Conservation (phyloP, 2,113 vertebrate genomes). For the Phoxinus phoxinus region DNA sequence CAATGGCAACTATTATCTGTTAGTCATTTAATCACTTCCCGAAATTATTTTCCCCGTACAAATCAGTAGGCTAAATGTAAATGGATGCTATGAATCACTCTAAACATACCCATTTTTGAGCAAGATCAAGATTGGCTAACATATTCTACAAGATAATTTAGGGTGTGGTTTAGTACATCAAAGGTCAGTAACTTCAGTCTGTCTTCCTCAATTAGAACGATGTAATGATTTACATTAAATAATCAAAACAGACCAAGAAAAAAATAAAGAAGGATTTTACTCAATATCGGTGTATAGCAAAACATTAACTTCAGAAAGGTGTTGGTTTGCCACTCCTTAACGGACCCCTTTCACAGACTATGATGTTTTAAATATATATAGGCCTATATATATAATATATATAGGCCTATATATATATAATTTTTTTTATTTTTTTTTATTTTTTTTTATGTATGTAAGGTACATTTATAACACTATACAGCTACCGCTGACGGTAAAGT, state of each 20-base stretch:
- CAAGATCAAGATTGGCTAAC: background rate
- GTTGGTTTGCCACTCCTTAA: background rate
- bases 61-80: background rate
- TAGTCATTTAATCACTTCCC: background rate
- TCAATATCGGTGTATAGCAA: background rate
- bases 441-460: too few species aligned
- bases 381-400: too few species aligned
- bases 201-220: background rate
- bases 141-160: background rate
- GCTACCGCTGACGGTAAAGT: too few species aligned
- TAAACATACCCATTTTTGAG: background rate
- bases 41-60: background rate
- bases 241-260: background rate
- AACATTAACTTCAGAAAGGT: background rate
- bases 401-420: too few species aligned
- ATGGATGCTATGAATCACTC: background rate
- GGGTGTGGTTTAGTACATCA: conserved; percentile 4
- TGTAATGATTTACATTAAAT: background rate
- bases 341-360: too few species aligned
- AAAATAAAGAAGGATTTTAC: background rate
- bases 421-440: too few species aligned
- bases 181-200: background rate
- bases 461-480: too few species aligned
- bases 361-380: too few species aligned
- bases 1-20: conserved; percentile 15